A percentile compares a stretch with the other conserved stretches of the same genome.
Conservation (phyloP, 2,113 vertebrate species). For the Chitala chitala region DNA sequence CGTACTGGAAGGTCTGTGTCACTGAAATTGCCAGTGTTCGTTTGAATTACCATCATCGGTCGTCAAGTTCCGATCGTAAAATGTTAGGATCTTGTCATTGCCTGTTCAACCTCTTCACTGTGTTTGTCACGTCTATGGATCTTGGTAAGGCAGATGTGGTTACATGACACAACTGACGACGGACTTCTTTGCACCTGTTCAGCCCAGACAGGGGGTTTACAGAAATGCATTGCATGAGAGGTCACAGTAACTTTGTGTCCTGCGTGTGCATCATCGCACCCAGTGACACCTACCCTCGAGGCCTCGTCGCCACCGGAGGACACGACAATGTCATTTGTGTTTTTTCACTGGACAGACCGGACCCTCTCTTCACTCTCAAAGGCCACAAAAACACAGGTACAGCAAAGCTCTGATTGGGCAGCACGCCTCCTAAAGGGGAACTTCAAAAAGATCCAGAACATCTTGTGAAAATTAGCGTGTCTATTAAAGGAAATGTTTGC, state of each 20-base stretch:
- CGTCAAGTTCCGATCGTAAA: no score
- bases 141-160: no score
- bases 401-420: no score
- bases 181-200: conserved; percentile 41
- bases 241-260: conserved; percentile 91
- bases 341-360: conserved; percentile 75
- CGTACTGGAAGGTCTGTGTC: no score
- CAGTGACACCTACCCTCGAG: conserved; percentile 81
- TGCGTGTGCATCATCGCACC: conserved; percentile 89
- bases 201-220: conserved; percentile 80
- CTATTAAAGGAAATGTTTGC: no score
- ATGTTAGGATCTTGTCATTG: no score
- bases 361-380: conserved; percentile 78
- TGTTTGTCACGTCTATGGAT: no score
- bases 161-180: no score
- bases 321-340: conserved; percentile 93
- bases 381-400: conserved; percentile 92
- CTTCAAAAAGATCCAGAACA: background rate
- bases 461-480: background rate
- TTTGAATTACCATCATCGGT: no score
- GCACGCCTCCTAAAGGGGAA: background rate
- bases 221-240: conserved; percentile 88
- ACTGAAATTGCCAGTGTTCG: no score
- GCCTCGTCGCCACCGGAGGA: conserved; percentile 88
- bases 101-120: no score